Base-by-base conservation (phyloP, 1,140 invertebrate genomes). In the Galendromus occidentalis region DNA sequence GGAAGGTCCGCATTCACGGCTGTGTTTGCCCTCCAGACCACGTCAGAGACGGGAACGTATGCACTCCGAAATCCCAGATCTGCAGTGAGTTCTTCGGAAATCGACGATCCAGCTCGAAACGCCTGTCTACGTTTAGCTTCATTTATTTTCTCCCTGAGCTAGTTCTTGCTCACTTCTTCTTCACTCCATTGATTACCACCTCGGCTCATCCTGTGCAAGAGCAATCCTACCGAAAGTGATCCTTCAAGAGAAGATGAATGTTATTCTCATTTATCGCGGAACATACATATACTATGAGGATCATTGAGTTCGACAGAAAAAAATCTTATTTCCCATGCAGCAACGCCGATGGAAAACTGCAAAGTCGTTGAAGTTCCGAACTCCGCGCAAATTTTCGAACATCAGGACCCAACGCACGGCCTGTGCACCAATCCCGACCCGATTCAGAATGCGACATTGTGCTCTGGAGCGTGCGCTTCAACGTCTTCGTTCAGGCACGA, bases 1-100 rank as follows among this genome's bases (percentile, higher is more conserved):
- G 68, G 9, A 64, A 70, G 17, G 42, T 71, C 7, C 71, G 69
- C 63, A 78, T 77, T 29, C 88, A 91, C 72, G 87, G 87, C 6
- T 93, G 88, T 74, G 87, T 85, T 79, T 93, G 88, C 78, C 84
- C 85, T 1, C 51, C 51, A 14, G 22, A 59, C 14, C 12, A 59
- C 51, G 33, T 25, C 51, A 59, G 51, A 59, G 51, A 59, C 20
- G 51, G 51, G 14, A 9, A 20, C 22, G n/a, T 17, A 4, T 59
- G 51, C 51, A 59, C 25, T 22, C 51, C 51, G 25, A 59, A 59
- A 33, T 29, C 51, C n/a, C 17, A 59, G 2, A 59, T 59, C 20
- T 59, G 51, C 51, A 59, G 51, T 59, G 33, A 59, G 51, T 59
- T 17, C 20, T 5, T 5, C 25, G 2, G 33, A 6, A 14, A 14